A percentile compares a stretch with the other conserved stretches of the same genome.
These are phyloP conservation scores for Acrocephalus kingi DNA, from an alignment of 2,113 vertebrate species.

Conservation along the genomic window DNA sequence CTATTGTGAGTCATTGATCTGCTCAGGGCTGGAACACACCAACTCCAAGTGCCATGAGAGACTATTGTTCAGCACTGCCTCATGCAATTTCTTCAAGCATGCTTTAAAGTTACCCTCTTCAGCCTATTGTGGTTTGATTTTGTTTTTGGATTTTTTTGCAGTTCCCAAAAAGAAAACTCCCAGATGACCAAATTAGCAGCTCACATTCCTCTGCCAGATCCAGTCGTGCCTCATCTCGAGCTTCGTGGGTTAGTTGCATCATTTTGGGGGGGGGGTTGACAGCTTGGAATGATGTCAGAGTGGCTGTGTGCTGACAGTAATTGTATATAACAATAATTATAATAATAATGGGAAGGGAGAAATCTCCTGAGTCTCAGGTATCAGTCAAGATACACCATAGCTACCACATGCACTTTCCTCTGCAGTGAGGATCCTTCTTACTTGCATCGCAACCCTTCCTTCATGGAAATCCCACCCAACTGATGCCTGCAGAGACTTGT, in stretches of 20 bases:
- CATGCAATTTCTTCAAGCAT: not conserved
- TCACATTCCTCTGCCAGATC: not conserved
- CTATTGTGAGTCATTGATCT: not conserved
- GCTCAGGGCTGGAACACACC: not conserved
- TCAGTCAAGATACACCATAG: not conserved
- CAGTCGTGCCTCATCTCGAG: not conserved
- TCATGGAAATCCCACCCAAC: not conserved
- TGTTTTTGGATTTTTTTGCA: not conserved
- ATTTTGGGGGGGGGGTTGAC: not conserved
- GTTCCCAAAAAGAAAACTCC: not conserved
- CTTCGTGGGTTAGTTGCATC: slow-evolving; percentile 23
- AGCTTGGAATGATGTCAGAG: not conserved
- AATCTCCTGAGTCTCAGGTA: not conserved
- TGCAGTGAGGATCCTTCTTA: not conserved
- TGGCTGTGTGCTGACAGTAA: not conserved
- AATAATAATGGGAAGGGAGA: not conserved
- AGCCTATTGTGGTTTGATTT: not conserved
- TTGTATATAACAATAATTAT: not conserved
- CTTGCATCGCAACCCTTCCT: not conserved
- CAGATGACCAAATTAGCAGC: not conserved
- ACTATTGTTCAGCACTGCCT: not conserved
- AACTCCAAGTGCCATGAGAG: not conserved
- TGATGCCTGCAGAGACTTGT: not conserved
- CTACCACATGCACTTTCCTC: not conserved
- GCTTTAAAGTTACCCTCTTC: not conserved